Evolutionary conservation across 1,140 invertebrate genomes (phyloP).

Genomic region (Vanessa tameamea): DNA sequence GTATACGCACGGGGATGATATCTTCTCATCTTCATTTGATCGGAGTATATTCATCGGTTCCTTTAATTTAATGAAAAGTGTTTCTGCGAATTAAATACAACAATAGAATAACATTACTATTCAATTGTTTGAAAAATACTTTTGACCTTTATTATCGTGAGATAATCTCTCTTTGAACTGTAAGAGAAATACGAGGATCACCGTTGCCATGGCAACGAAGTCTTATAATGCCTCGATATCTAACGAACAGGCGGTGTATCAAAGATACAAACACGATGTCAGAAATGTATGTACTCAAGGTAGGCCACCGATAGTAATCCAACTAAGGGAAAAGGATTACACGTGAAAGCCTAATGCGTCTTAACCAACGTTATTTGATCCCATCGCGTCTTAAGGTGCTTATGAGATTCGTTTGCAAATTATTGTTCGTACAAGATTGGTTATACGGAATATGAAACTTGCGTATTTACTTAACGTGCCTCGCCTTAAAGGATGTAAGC

Average conservation of each 20-base stretch:
- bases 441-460: conserved; percentile 15
- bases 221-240: conserved; percentile 45
- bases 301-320: conserved; percentile 65
- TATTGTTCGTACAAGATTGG: conserved; percentile 68
- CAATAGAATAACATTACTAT: conserved; percentile 12
- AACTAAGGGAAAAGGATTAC: conserved; percentile 72
- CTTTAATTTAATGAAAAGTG: not conserved
- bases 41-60: not conserved
- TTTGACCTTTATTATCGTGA: conserved; percentile 8
- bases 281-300: conserved; percentile 62
- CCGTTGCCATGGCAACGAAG: conserved; percentile 36
- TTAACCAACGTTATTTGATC: conserved; percentile 68
- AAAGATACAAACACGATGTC: conserved; percentile 58
- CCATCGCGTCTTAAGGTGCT: conserved; percentile 57
- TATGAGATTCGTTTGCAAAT: conserved; percentile 68
- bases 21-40: not conserved
- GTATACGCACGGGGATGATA: not conserved
- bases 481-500: conserved; percentile 7
- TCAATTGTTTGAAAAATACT: conserved; percentile 3
- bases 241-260: conserved; percentile 58
- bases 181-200: conserved; percentile 14
- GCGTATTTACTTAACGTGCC: not conserved
- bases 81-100: not conserved
- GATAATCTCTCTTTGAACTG: conserved; percentile 14
- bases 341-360: conserved; percentile 64